Evolutionary conservation across 1,140 invertebrate genomes (phyloP), one percentile per base, ranked within the genome.

Genomic region (Calycopis cecrops): DNA sequence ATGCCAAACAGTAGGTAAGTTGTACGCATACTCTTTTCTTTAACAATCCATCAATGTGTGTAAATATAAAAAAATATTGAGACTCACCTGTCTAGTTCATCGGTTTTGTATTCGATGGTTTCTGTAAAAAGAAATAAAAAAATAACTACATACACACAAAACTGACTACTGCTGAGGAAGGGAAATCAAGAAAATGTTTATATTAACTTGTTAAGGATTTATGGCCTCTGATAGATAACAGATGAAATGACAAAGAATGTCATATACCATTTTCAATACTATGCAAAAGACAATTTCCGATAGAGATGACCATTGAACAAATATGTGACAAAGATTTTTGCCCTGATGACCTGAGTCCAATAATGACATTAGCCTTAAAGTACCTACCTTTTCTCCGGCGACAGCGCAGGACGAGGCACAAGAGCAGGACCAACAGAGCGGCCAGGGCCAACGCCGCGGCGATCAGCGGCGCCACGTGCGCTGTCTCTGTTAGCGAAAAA

Each of bases 401-500:
- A 53, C 87, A 88, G 7, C 82, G 61, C 17, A 87, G 57, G 35
- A 87, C 65, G 48, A 88, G 78, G 34, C 86, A 88, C 17, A 87
- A 65, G 21, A 85, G 70, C 9, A 87, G 69, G 48, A 88, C 73
- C 1, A 88, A 63, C 21, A 88, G 62, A 17, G 76, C 85, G 0
- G 85, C 79, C 16, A 85, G 76, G 18, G 87, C 75, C 7, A 88
- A 70, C 12, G 79, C 86, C 1, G 79, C 83, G 0, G 79, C 86
- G 49, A 85, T 86, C 28, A 88, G 62, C 28, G 86, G 86, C 37
- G 80, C 85, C 65, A 87, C 76, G 60, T 86, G 80, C 52, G 86
- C 84, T 47, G 85, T 88, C 71, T 88, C 87, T 88, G 78, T 78
- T 75, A 82, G 69, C 69, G 73, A 78, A 78, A 74, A 79, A 78